Conservation (phyloP, 2,888 invertebrate species). For the Augochlorella aurata region DNA sequence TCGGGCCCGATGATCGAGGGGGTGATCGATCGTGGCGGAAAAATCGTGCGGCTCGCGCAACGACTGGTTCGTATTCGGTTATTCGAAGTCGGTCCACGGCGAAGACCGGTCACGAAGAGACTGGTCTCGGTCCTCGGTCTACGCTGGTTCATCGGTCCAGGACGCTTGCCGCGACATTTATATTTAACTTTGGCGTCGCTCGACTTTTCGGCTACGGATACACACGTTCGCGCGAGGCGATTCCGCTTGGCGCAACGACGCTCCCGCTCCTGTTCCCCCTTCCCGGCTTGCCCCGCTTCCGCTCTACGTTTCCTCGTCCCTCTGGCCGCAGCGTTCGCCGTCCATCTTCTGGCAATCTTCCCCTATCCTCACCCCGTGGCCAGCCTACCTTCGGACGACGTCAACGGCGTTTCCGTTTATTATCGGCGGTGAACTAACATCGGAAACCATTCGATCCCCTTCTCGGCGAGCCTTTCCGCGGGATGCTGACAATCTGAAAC, state of each 20-base stretch:
- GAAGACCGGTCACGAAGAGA: conserved; percentile 77
- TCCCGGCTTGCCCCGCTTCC: conserved; percentile 19
- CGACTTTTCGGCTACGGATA: conserved; percentile 49
- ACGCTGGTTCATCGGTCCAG: conserved; percentile 79
- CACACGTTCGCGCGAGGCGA: conserved; percentile 26
- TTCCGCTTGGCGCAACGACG: conserved; percentile 25
- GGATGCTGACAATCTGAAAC: background rate
- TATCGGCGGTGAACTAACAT: conserved; percentile 51
- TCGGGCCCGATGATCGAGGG: conserved; percentile 25
- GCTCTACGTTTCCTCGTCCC: conserved; percentile 42
- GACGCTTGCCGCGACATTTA: conserved; percentile 79
- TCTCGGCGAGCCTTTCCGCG: background rate
- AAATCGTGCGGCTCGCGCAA: conserved; percentile 24
- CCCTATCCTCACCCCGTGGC: background rate
- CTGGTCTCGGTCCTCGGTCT: conserved; percentile 65
- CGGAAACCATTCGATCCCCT: background rate
- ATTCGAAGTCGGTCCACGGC: conserved; percentile 72
- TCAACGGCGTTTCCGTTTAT: conserved; percentile 40
- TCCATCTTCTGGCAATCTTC: background rate
- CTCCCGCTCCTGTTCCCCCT: conserved; percentile 32
- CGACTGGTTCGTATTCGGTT: conserved; percentile 27
- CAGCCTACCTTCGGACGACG: background rate
- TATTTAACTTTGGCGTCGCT: conserved; percentile 81
- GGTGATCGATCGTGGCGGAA: conserved; percentile 29
- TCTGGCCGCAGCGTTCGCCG: conserved; percentile 8